Evolutionary conservation across 2,797 vertebrate genomes (phyloP).

Genomic region (Oceanodroma leucorhoa): DNA sequence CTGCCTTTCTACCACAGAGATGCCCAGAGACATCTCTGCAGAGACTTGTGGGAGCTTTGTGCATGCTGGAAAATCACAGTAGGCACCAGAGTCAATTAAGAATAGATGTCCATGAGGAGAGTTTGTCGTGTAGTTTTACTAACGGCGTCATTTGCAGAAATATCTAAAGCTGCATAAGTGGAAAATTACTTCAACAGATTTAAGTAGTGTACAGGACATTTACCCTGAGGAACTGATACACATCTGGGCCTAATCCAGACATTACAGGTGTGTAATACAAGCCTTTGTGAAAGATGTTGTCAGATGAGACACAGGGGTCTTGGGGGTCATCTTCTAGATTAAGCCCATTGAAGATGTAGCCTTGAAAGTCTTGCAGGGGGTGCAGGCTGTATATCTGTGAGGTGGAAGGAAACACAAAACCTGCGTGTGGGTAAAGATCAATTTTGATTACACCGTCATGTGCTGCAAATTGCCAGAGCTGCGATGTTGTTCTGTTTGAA

Average conservation of each 20-base stretch:
- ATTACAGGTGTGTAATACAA: slow-evolving; percentile 74
- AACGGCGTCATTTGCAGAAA: not conserved
- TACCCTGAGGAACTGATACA: slow-evolving; percentile 68
- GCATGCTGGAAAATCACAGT: not conserved
- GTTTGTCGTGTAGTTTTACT: not conserved
- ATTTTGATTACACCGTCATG: fast-evolving
- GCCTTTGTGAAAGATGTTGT: slow-evolving; percentile 73
- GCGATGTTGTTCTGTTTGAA: not conserved
- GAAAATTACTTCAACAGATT: not conserved
- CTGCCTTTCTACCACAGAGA: not conserved
- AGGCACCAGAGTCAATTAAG: not conserved
- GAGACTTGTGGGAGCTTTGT: not conserved
- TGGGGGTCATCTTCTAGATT: slow-evolving; percentile 64
- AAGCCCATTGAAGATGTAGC: slow-evolving; percentile 62
- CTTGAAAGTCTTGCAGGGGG: slow-evolving; percentile 51
- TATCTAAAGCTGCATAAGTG: not conserved
- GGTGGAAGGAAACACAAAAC: not conserved
- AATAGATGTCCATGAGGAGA: not conserved
- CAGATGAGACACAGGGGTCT: slow-evolving; percentile 69
- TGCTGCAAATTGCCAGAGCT: not conserved
- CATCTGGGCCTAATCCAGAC: slow-evolving; percentile 65
- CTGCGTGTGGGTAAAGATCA: not conserved
- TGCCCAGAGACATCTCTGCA: not conserved
- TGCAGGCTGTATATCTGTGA: slow-evolving; percentile 69
- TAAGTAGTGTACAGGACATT: not conserved